Conservation (phyloP, 2,797 vertebrate genomes). For the Orestias chungarensis region DNA sequence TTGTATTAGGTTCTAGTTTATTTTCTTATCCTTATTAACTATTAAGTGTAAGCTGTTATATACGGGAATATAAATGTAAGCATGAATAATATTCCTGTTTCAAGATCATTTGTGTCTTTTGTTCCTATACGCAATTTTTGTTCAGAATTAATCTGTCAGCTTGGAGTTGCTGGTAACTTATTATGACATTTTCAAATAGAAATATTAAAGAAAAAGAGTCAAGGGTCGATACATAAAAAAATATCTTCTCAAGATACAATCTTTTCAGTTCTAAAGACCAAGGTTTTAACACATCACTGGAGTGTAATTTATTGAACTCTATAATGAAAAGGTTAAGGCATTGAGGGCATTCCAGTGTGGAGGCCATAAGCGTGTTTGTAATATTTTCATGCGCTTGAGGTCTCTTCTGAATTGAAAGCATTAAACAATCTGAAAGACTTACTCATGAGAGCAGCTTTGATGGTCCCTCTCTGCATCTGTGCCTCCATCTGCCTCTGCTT, state of each 20-base stretch:
- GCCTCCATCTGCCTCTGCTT: constrained; percentile 80
- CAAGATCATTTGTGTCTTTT: background rate
- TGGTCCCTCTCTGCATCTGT: constrained; percentile 72
- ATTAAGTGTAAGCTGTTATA: background rate
- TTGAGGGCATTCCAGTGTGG: background rate
- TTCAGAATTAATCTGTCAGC: background rate
- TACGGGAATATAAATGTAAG: background rate
- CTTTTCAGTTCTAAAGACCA: background rate
- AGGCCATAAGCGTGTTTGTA: background rate
- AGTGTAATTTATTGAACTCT: background rate
- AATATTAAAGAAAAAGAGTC: background rate
- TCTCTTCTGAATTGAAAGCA: background rate
- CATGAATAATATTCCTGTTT: background rate
- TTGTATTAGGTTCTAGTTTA: background rate
- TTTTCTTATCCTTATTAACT: background rate
- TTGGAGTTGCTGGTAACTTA: background rate
- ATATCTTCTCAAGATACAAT: background rate
- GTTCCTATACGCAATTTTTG: background rate
- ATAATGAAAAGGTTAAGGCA: background rate
- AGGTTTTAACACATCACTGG: background rate
- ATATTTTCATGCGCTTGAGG: background rate
- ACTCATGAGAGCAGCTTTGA: constrained; percentile 74
- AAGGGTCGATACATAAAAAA: background rate
- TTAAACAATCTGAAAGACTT: constrained; percentile 40
- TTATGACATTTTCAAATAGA: background rate